Percentiles rank a stretch among this genome's conserved stretches.
Evolutionary conservation across 2,888 invertebrate species (phyloP).

Genomic region (Lithophane semibrunnea): DNA sequence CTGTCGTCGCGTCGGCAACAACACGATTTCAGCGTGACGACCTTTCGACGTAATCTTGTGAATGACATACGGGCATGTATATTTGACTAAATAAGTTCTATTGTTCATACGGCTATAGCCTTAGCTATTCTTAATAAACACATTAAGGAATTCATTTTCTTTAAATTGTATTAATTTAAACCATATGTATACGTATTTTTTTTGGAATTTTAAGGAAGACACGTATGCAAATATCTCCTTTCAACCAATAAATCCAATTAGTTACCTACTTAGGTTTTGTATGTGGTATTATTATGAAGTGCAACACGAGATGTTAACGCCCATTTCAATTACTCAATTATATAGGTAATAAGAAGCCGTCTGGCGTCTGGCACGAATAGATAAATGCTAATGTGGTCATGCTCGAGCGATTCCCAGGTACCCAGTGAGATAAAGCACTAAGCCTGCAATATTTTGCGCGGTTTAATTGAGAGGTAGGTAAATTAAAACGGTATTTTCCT

Average conservation of each 20-base stretch:
- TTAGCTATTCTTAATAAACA: conserved; percentile 19
- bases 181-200: neutral
- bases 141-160: neutral
- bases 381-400: conserved; percentile 75
- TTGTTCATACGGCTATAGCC: conserved; percentile 52
- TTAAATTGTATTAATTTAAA: neutral
- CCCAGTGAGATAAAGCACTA: conserved; percentile 54
- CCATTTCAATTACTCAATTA: conserved; percentile 72
- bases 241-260: neutral
- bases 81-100: conserved; percentile 59
- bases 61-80: conserved; percentile 77
- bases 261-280: conserved; percentile 4
- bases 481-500: conserved; percentile 54
- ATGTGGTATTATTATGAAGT: conserved; percentile 43
- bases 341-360: conserved; percentile 67
- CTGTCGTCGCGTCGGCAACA: conserved; percentile 74
- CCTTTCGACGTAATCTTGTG: conserved; percentile 79
- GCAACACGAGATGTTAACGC: conserved; percentile 58
- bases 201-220: too few relatives aligned
- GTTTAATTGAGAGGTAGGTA: conserved; percentile 45
- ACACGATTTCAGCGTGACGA: conserved; percentile 79
- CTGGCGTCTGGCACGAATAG: conserved; percentile 71
- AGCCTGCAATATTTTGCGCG: conserved; percentile 56
- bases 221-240: neutral
- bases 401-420: conserved; percentile 70